Evolutionary conservation across 2,888 invertebrate species (phyloP).

Genomic region (Neoascia interrupta): DNA sequence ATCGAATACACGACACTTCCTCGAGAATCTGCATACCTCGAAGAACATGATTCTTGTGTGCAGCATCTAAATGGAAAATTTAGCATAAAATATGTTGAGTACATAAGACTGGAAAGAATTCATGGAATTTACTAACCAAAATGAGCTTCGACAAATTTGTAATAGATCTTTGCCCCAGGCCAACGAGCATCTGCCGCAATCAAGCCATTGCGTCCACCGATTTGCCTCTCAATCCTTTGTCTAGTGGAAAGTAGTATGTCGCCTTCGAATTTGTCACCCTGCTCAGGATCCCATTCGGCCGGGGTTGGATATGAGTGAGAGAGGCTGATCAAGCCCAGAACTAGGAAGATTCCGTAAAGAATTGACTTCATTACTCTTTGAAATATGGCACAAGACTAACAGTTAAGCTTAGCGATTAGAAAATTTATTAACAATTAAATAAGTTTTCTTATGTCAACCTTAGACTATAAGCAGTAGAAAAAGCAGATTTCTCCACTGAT

Average conservation of each 20-base stretch:
- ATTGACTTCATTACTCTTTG: no score
- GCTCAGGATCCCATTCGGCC: constrained; percentile 83
- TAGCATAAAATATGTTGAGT: not conserved
- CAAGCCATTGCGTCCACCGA: not conserved
- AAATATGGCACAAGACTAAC: no score
- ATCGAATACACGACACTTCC: constrained; percentile 86
- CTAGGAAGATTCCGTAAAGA: no score
- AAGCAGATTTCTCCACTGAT: no score
- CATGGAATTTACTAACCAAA: not conserved
- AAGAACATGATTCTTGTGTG: constrained; percentile 83
- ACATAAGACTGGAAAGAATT: no score
- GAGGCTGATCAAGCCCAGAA: constrained; percentile 1
- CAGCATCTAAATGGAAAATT: constrained; percentile 73
- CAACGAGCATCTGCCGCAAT: not conserved
- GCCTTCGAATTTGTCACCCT: constrained; percentile 86
- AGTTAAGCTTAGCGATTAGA: no score
- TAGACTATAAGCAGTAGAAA: no score
- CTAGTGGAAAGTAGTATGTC: constrained; percentile 84
- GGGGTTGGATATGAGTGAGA: constrained; percentile 21
- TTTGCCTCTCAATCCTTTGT: constrained; percentile 54
- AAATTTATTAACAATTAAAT: no score
- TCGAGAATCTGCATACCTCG: constrained; percentile 87
- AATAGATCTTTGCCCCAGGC: not conserved
- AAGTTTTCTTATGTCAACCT: no score
- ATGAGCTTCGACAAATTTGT: not conserved